These are phyloP conservation scores for Enteromius afrohamiltoni DNA, from an alignment of 2,797 vertebrate genomes.

Conservation along the genomic window DNA sequence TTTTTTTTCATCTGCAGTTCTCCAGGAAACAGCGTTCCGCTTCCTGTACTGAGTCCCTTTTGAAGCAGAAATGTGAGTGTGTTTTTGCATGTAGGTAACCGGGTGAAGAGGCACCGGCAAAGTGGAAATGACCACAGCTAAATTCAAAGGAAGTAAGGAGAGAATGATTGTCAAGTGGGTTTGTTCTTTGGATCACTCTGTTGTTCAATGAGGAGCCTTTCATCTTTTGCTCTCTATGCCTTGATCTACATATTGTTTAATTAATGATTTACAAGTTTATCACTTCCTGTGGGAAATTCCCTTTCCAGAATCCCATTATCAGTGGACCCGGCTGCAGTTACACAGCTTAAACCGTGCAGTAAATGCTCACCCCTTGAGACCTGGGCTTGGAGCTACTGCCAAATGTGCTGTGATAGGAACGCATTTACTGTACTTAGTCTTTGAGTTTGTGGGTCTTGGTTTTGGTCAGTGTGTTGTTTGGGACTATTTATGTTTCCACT, in stretches of 20 bases:
- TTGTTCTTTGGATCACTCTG: conserved; percentile 30
- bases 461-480: not conserved
- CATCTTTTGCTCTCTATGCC: conserved; percentile 37
- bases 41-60: conserved; percentile 56
- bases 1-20: conserved; percentile 56
- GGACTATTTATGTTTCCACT: not conserved
- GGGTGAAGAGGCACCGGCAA: conserved; percentile 29
- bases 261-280: conserved; percentile 55
- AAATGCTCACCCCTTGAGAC: conserved; percentile 10
- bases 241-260: conserved; percentile 46
- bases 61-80: conserved; percentile 27
- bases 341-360: conserved; percentile 22
- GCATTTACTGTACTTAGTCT: not conserved
- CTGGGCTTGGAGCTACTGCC: not conserved
- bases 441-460: conserved; percentile 8
- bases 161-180: conserved; percentile 14
- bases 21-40: conserved; percentile 61
- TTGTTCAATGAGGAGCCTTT: conserved; percentile 32
- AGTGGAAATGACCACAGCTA: conserved; percentile 58
- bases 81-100: conserved; percentile 16
- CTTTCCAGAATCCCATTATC: conserved; percentile 49
- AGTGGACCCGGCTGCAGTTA: not conserved
- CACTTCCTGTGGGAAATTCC: conserved; percentile 49
- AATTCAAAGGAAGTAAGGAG: conserved; percentile 39
- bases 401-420: not conserved